Evolutionary conservation across 1,140 invertebrate genomes (phyloP), one percentile per base, ranked within the genome.

Genomic region (Zaprionus capensis): DNA sequence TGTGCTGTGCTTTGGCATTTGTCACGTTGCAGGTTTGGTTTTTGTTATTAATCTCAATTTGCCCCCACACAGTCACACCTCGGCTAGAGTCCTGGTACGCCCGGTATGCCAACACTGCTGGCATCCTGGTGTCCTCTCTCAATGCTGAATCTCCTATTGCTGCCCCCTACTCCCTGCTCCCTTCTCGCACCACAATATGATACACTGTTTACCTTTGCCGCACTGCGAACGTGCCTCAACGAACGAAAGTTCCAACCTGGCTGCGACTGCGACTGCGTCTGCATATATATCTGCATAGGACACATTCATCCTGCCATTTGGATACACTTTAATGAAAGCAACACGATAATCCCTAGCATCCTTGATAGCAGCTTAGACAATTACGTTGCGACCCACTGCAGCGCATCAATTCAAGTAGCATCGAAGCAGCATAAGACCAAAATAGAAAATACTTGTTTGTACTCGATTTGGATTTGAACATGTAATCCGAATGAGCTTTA

Each of bases 41-140:
- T 87, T 76, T 74, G 82, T 87, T 81, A 86, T 86, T 86, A 87
- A 86, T 86, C 82, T 86, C 76, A 86, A 86, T 86, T 86, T 85
- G 79, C 69, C 68, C 64, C 81, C 81, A 69, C 69, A 72, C 70
- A 81, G 62, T 78, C 74, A 41, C 73, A 66, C 73, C 51, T 62
- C 53, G 17, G 56, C 44, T 44, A 61, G 65, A 58, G 26, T n/a
- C 17, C 44, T 34, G 41, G 15, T 46, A 46, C n/a, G n/a, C 41
- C 41, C 15, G n/a, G 41, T n/a, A n/a, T 17, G 59, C 5, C 62
- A 11, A 17, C 31, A 22, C 34, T 71, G 34, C 44, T 65, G 36
- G 53, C 68, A 44, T 65, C 41, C 20, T 34, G 59, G 12, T 34
- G 17, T 34, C 61, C 28, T 31, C 41, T 26, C 31, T 28, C 34